Percentiles rank a stretch among this genome's conserved stretches.
phyloP scores from a whole-genome alignment of 1,140 invertebrate genomes.

The Drosophila orena region DNA sequence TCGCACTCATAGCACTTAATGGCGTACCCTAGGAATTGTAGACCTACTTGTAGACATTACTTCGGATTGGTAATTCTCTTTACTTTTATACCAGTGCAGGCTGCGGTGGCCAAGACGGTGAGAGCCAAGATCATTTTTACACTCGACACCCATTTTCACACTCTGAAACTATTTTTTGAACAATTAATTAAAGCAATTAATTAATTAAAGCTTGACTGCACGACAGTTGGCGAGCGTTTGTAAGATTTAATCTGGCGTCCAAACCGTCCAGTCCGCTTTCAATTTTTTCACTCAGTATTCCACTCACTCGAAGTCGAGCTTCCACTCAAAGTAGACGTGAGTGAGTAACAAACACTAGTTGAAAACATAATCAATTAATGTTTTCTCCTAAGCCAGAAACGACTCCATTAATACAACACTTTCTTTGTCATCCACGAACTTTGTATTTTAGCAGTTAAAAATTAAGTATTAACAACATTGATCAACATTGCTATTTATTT shows the following conservation, averaged over 20 bases:
- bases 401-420: too few relatives aligned
- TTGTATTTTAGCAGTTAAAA: too few relatives aligned
- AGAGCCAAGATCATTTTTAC: constrained; percentile 63
- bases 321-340: constrained; percentile 14
- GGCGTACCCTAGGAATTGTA: constrained; percentile 58
- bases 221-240: constrained; percentile 38
- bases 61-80: neutral
- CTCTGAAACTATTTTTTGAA: neutral
- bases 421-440: too few relatives aligned
- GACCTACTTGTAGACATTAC: neutral
- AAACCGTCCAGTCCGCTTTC: constrained; percentile 13
- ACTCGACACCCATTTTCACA: constrained; percentile 70
- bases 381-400: too few relatives aligned
- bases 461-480: too few relatives aligned
- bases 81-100: constrained; percentile 58
- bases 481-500: too few relatives aligned
- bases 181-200: constrained; percentile 1
- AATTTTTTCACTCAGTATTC: constrained; percentile 3
- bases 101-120: constrained; percentile 64
- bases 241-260: constrained; percentile 9
- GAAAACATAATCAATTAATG: too few relatives aligned
- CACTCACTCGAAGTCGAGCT: constrained; percentile 27
- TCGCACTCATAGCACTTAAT: constrained; percentile 78
- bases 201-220: constrained; percentile 45
- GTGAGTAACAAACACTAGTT: too few relatives aligned